These are phyloP conservation scores for Ceratina japonica DNA, from an alignment of 1,140 invertebrate genomes.

Conservation along the genomic window DNA sequence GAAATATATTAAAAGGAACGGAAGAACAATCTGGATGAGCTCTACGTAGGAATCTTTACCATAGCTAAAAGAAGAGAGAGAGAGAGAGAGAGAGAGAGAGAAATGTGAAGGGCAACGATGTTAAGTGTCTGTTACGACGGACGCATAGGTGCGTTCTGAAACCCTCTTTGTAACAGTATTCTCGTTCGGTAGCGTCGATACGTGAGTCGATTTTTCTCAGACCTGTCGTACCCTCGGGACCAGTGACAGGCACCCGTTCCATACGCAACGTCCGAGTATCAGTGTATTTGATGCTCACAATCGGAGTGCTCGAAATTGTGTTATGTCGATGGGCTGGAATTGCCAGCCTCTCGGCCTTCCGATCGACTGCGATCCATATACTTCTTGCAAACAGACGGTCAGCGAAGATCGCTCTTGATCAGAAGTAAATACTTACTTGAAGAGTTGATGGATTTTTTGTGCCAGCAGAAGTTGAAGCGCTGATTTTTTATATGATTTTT, in stretches of 20 bases:
- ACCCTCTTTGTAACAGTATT: neutral
- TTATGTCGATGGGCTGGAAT: neutral
- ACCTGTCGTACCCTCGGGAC: neutral
- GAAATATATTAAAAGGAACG: constrained; percentile 15
- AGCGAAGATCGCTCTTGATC: neutral
- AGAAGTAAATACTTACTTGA: neutral
- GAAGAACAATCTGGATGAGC: neutral
- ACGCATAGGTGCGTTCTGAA: constrained; percentile 32
- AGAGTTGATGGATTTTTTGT: neutral
- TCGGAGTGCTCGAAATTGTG: constrained; percentile 16
- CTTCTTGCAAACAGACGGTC: neutral
- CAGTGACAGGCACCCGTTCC: constrained; percentile 34
- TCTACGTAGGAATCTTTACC: neutral
- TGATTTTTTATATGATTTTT: too few relatives aligned
- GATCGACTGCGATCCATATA: neutral
- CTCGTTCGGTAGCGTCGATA: constrained; percentile 24
- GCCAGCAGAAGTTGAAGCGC: too few relatives aligned
- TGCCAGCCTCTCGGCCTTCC: neutral
- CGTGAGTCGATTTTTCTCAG: constrained; percentile 33
- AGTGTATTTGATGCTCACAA: constrained; percentile 16
- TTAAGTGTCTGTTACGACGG: constrained; percentile 42
- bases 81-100: neutral
- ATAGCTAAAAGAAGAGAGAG: neutral
- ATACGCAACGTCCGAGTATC: neutral
- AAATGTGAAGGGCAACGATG: neutral